Evolutionary conservation across 2,888 invertebrate species (phyloP).

Genomic region (Drosophila rubida): DNA sequence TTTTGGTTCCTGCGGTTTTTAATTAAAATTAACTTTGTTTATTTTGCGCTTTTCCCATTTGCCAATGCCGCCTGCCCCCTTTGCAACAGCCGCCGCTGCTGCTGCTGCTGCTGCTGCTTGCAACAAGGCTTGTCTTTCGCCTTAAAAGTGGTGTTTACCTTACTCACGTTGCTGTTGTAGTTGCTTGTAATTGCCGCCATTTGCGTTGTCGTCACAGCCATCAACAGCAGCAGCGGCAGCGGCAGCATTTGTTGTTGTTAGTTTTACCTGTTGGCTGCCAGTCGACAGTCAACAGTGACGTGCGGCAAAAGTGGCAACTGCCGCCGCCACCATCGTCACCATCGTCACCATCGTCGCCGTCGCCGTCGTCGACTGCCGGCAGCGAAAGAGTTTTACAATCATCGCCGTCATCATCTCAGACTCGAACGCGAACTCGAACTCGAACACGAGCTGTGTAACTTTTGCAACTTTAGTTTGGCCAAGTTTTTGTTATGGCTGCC

Average conservation of each 20-base stretch:
- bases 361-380: background rate
- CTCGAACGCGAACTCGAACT: background rate
- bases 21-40: conserved; percentile 80
- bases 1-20: conserved; percentile 77
- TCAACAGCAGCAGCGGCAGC: conserved; percentile 18
- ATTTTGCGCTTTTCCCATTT: conserved; percentile 76
- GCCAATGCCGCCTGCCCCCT: conserved; percentile 13
- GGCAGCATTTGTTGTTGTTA: conserved; percentile 41
- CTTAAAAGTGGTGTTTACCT: conserved; percentile 74
- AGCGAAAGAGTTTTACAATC: conserved; percentile 62
- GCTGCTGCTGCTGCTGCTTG: background rate
- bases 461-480: conserved; percentile 64
- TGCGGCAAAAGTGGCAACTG: conserved; percentile 31
- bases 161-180: conserved; percentile 37
- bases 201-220: conserved; percentile 64
- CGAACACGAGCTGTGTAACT: conserved; percentile 50
- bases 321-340: conserved; percentile 8
- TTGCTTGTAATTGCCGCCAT: conserved; percentile 77
- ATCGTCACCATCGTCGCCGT: no score
- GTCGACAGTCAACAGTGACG: conserved; percentile 17
- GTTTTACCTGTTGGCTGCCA: conserved; percentile 57
- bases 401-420: conserved; percentile 47
- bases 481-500: conserved; percentile 60
- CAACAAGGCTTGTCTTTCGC: conserved; percentile 36
- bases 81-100: background rate